These are phyloP conservation scores for Heliocidaris erythrogramma DNA, from an alignment of 35 echinoderm and acorn worm species.

Conservation along the genomic window DNA sequence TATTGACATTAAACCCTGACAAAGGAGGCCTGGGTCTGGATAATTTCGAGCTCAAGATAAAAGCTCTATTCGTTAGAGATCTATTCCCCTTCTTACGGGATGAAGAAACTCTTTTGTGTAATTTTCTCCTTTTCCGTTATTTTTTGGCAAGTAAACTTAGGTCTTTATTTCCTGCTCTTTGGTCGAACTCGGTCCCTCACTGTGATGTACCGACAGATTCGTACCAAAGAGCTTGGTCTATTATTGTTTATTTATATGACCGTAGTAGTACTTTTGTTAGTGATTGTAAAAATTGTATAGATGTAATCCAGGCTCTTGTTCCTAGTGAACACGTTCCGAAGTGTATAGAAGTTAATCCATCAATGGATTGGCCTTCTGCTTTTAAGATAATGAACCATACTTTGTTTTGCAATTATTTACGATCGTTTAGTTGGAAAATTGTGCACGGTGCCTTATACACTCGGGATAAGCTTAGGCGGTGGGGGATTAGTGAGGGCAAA, in stretches of 20 bases:
- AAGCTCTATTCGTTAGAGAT: not conserved
- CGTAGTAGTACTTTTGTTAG: not conserved
- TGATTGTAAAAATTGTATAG: not conserved
- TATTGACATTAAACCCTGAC: not conserved
- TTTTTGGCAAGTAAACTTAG: not conserved
- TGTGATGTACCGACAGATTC: not conserved
- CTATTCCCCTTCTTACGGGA: not conserved
- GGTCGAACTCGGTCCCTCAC: not conserved
- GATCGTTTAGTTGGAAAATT: not conserved
- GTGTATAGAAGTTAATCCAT: not conserved
- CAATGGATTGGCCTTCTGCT: not conserved
- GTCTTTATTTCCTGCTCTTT: not conserved
- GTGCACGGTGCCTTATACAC: not conserved
- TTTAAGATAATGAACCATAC: not conserved
- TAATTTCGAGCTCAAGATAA: not conserved
- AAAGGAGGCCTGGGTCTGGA: not conserved
- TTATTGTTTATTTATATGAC: not conserved
- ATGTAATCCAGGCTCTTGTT: not conserved
- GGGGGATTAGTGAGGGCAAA: not conserved
- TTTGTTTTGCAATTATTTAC: not conserved
- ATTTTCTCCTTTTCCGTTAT: not conserved
- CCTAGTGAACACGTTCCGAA: not conserved
- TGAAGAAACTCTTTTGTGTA: not conserved
- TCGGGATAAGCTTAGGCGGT: not conserved
- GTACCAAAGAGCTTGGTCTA: not conserved